Evolutionary conservation across 2,797 vertebrate species (phyloP).

Genomic region (Gymnocypris eckloni): DNA sequence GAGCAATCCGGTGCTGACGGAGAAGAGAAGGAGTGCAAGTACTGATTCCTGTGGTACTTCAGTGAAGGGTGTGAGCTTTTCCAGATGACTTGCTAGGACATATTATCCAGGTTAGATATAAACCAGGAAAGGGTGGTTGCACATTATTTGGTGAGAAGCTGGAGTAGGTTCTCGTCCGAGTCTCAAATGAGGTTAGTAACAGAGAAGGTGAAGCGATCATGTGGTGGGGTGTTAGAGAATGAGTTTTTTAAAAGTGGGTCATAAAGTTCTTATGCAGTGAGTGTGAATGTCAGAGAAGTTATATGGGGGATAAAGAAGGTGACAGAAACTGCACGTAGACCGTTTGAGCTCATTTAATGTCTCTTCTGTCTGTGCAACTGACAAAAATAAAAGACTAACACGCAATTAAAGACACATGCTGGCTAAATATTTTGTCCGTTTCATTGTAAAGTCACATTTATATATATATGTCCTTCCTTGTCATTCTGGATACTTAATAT

Average conservation of each 20-base stretch:
- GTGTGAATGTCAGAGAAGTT: constrained; percentile 1
- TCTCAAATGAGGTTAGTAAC: constrained; percentile 44
- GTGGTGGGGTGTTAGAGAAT: constrained; percentile 23
- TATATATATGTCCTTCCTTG: neutral
- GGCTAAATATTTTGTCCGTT: neutral
- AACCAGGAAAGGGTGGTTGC: constrained; percentile 37
- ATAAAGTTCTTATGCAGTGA: constrained; percentile 34
- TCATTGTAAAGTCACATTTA: neutral
- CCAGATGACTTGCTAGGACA: constrained; percentile 50
- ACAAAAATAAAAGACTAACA: constrained; percentile 16
- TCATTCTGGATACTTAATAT: constrained; percentile 5
- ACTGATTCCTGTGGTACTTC: constrained; percentile 10
- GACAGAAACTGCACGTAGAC: neutral
- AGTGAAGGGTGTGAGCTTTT: constrained; percentile 39
- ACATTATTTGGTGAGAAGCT: constrained; percentile 45
- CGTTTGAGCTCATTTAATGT: neutral
- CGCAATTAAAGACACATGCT: constrained; percentile 1
- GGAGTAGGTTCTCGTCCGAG: constrained; percentile 12
- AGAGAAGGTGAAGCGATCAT: constrained; percentile 27
- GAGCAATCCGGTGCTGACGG: constrained; percentile 19
- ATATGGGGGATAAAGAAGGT: constrained; percentile 11
- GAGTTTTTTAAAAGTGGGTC: constrained; percentile 45
- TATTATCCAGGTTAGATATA: constrained; percentile 46
- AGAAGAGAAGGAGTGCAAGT: constrained; percentile 13
- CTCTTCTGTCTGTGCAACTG: neutral